Percentiles rank a stretch among this genome's conserved stretches.
Conservation (phyloP, 2,888 invertebrate species). For the Automeris io region DNA sequence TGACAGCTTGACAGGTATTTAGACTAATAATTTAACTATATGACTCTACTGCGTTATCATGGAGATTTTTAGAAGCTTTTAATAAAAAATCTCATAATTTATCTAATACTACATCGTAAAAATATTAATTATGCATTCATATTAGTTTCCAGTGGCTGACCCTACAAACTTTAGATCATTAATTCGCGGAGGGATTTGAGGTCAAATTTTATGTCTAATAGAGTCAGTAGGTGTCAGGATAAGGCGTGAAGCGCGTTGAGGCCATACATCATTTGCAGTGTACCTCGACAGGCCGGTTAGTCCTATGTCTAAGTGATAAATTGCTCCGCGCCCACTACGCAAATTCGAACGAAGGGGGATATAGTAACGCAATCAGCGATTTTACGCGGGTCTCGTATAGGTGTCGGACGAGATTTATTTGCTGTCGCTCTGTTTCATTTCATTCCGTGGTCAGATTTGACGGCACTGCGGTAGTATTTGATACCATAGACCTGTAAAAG, state of each 20-base stretch:
- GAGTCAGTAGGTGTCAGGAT: conserved; percentile 30
- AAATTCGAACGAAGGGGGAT: conserved; percentile 68
- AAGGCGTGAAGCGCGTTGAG: conserved; percentile 29
- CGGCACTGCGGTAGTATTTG: background rate
- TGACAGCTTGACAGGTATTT: too few species aligned
- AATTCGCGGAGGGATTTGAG: conserved; percentile 18
- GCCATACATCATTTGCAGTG: conserved; percentile 52
- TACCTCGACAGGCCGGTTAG: conserved; percentile 47
- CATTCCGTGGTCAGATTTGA: conserved; percentile 21
- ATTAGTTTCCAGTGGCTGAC: too few species aligned
- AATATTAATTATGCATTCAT: too few species aligned
- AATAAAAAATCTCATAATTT: too few species aligned
- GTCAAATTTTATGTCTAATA: conserved; percentile 37
- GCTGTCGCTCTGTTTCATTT: conserved; percentile 26
- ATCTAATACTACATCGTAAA: too few species aligned
- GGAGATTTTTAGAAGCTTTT: too few species aligned
- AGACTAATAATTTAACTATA: too few species aligned
- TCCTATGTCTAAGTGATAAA: conserved; percentile 74
- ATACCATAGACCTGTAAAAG: too few species aligned
- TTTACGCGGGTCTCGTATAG: conserved; percentile 62
- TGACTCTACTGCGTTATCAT: too few species aligned
- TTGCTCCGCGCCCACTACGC: conserved; percentile 63
- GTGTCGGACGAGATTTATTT: conserved; percentile 53
- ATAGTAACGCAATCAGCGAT: conserved; percentile 62
- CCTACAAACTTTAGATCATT: conserved; percentile 12